Base-by-base conservation (phyloP, 2,888 invertebrate species). In the Belgica antarctica region DNA sequence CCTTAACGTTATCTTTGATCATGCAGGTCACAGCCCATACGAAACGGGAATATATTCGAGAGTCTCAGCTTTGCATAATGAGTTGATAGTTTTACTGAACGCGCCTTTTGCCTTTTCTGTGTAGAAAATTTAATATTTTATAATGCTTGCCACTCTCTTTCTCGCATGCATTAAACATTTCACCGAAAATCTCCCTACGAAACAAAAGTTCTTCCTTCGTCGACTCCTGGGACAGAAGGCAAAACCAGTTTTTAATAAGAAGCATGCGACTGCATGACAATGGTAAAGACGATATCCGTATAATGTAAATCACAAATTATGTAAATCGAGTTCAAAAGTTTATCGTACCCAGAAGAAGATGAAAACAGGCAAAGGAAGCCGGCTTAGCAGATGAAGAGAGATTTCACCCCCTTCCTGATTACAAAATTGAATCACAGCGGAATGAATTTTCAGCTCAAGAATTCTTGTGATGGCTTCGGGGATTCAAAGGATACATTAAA, bases 231-330 rank as follows among this genome's bases (percentile, higher is more conserved):
- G 24, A 22, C 57, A 57, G 31, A n/a, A 25, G n/a, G 34, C 31
- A 52, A 22, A 17, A 52, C 19, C 52, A 52, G 52, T n/a, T 12
- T 52, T 52, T 22, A 52, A 52, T 22, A 22, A 52, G 12, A 52
- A 62, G 34, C 31, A 68, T 57, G 31, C 31, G 52, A 57, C 68
- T 52, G 31, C 57, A 68, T 65, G 47, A 65, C 68, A 57, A 68
- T 68, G 68, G 65, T 27, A 47, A 7, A 19, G 52, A 22, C 2
- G 52, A 68, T 27, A 68, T 57, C 52, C 31, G 68, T 68, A 68
- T 68, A 68, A 57, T 47, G 52, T 68, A 57, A 68, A 68, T 68
- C 57, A 57, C 31, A 68, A 31, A 68, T 68, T 68, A 68, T 68
- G 68, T 47, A 68, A 68, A 68, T 68, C 68, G 31, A 68, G 68